phyloP scores from a whole-genome alignment of 2,888 invertebrate species.

The Ypsolopha sequella region DNA sequence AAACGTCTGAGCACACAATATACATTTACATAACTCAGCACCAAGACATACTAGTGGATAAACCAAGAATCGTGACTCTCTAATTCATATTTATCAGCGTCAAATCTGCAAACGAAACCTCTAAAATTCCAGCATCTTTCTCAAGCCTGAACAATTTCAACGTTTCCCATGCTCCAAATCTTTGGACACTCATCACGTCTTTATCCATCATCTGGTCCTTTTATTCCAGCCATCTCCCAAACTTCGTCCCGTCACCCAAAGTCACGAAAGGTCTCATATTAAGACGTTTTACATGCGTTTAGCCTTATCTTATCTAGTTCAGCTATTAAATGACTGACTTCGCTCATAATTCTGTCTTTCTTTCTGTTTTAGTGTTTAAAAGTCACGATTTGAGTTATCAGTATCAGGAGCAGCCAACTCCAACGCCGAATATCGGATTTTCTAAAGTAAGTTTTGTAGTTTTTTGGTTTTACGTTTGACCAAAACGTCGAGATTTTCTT shows the following conservation, averaged over 20 bases:
- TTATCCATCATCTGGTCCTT: conserved; percentile 48
- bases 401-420: conserved; percentile 76
- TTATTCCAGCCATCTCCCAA: conserved; percentile 51
- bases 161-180: conserved; percentile 56
- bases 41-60: neutral
- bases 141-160: neutral
- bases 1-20: no score
- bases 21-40: neutral
- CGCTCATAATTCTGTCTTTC: conserved; percentile 62
- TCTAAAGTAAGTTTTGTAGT: conserved; percentile 78
- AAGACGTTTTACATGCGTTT: conserved; percentile 70
- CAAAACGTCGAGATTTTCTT: neutral
- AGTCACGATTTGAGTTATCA: conserved; percentile 78
- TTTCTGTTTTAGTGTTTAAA: conserved; percentile 87
- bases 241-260: conserved; percentile 49
- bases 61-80: neutral
- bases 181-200: conserved; percentile 55
- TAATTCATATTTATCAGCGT: neutral
- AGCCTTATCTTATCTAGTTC: conserved; percentile 61
- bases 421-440: conserved; percentile 91
- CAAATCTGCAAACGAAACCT: neutral
- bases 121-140: neutral
- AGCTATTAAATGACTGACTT: conserved; percentile 50
- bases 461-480: no score
- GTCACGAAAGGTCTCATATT: conserved; percentile 62